Conservation (phyloP, 2,797 vertebrate genomes). For the Cephalopachus bancanus region DNA sequence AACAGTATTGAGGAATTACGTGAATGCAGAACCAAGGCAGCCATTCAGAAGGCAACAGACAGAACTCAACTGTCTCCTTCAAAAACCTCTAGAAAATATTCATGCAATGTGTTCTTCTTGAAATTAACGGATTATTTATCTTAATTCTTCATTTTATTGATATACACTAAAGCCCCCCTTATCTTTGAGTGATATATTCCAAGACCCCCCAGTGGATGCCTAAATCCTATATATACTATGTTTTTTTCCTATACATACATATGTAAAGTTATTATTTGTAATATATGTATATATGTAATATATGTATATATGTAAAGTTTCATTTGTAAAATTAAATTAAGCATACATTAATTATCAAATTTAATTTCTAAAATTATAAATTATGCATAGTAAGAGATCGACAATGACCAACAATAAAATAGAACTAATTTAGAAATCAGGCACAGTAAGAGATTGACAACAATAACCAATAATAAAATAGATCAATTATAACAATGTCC, state of each 20-base stretch:
- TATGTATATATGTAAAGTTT: no score
- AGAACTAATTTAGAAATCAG: background rate
- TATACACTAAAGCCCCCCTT: background rate
- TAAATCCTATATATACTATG: background rate
- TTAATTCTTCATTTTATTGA: background rate
- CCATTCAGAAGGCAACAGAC: background rate
- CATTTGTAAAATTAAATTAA: no score
- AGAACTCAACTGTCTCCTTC: background rate
- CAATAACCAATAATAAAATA: background rate
- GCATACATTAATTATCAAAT: no score
- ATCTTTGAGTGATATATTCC: background rate
- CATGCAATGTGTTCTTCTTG: background rate
- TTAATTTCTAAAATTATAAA: no score
- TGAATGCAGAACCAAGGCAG: background rate
- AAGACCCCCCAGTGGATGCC: background rate
- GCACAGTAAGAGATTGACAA: background rate
- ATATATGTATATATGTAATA: no score
- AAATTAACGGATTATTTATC: background rate
- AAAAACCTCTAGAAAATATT: background rate
- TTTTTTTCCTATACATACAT: background rate
- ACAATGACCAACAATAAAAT: no score
- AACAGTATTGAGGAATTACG: background rate
- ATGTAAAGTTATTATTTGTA: no score
- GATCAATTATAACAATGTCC: background rate
- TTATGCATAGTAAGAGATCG: no score